Conservation (phyloP, 2,113 vertebrate genomes). For the Phyllopteryx taeniolatus region DNA sequence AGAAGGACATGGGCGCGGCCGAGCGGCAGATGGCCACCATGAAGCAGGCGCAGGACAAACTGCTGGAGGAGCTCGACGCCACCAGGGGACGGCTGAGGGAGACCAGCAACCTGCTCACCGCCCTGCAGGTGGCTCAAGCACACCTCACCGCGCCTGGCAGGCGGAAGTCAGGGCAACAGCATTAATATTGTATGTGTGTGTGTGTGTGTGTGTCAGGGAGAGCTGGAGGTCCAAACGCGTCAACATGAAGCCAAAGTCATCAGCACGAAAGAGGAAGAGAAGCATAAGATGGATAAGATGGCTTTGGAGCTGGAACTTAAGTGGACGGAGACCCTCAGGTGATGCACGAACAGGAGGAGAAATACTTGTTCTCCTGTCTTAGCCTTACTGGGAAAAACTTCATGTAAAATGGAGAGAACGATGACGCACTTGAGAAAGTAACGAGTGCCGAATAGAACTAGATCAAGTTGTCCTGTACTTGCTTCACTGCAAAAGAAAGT, state of each 20-base stretch:
- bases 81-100: slow-evolving; percentile 86
- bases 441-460: too few species aligned
- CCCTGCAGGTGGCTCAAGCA: slow-evolving; percentile 79
- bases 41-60: slow-evolving; percentile 90
- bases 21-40: slow-evolving; percentile 88
- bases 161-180: neutral
- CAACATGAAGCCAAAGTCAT: slow-evolving; percentile 86
- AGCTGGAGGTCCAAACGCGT: slow-evolving; percentile 87
- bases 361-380: too few species aligned
- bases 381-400: too few species aligned
- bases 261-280: slow-evolving; percentile 88
- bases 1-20: slow-evolving; percentile 83
- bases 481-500: too few species aligned
- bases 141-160: neutral
- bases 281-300: slow-evolving; percentile 89
- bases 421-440: too few species aligned
- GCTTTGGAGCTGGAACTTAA: slow-evolving; percentile 93
- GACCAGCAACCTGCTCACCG: slow-evolving; percentile 88
- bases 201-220: slow-evolving; percentile 72
- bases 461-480: too few species aligned
- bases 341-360: neutral
- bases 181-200: neutral
- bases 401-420: too few species aligned
- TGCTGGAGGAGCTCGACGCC: slow-evolving; percentile 89
- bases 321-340: slow-evolving; percentile 97